Percentiles rank a stretch among this genome's conserved stretches.
Conservation (phyloP, 2,797 vertebrate species). For the Semotilus atromaculatus region DNA sequence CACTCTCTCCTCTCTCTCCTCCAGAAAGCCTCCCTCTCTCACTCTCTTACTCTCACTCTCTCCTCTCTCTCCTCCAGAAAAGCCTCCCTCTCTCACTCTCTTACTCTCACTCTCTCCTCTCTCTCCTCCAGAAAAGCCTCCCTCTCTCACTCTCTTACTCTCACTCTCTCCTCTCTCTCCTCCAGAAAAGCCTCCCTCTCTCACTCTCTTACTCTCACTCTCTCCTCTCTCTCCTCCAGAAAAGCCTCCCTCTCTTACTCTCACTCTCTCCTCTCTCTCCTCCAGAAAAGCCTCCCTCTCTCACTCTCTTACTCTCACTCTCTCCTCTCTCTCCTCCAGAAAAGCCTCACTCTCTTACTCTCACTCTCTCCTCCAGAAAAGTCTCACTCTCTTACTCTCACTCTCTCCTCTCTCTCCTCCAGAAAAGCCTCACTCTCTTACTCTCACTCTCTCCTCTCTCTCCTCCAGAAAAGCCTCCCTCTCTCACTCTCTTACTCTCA, state of each 20-base stretch:
- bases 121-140: conserved; percentile 84
- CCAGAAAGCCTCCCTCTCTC: conserved; percentile 88
- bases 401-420: neutral
- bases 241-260: conserved; percentile 89
- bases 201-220: no score
- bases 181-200: conserved; percentile 88
- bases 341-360: conserved; percentile 88
- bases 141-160: conserved; percentile 89
- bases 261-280: neutral
- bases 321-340: conserved; percentile 71
- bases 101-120: no score
- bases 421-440: conserved; percentile 92
- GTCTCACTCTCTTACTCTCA: conserved; percentile 88
- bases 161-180: neutral
- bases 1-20: neutral
- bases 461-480: conserved; percentile 86
- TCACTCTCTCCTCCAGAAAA: conserved; percentile 78
- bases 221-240: conserved; percentile 71
- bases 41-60: no score
- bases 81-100: conserved; percentile 90
- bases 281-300: conserved; percentile 88
- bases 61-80: conserved; percentile 74
- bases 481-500: no score
- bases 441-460: conserved; percentile 57
- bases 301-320: no score